Percentiles rank a stretch among this genome's conserved stretches.
Evolutionary conservation across 1,140 invertebrate genomes (phyloP).

Genomic region (Pachypeltis micranthus): DNA sequence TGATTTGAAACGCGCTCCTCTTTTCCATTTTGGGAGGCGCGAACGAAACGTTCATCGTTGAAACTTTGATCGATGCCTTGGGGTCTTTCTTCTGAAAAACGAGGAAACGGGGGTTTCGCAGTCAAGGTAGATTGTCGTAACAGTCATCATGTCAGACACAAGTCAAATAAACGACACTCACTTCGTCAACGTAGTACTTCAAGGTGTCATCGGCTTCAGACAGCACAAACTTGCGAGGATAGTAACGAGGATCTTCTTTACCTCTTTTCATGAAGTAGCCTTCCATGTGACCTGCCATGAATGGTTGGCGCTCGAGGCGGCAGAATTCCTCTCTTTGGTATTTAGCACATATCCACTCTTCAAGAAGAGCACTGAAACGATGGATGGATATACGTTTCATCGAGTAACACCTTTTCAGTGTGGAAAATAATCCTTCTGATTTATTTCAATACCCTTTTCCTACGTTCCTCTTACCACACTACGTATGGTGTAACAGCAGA

Average conservation of each 20-base stretch:
- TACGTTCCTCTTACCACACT: no score
- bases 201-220: conserved; percentile 65
- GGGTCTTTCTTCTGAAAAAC: conserved; percentile 49
- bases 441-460: no score
- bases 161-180: conserved; percentile 13
- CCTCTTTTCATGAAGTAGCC: conserved; percentile 80
- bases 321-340: conserved; percentile 81
- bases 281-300: conserved; percentile 66
- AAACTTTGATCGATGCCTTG: conserved; percentile 67
- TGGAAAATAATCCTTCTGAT: no score
- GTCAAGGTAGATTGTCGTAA: no score
- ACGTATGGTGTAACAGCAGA: no score
- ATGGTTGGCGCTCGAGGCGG: conserved; percentile 59
- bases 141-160: no score
- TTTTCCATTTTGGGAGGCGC: conserved; percentile 71
- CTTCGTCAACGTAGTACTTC: conserved; percentile 75
- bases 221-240: conserved; percentile 71
- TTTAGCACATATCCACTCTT: conserved; percentile 85
- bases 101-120: no score
- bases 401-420: no score
- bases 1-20: conserved; percentile 67
- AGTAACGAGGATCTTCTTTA: conserved; percentile 71
- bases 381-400: neutral
- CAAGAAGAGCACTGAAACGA: conserved; percentile 60
- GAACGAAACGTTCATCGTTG: conserved; percentile 74